These are phyloP conservation scores for Panagrolaimus sp. DNA, from an alignment of 1,140 invertebrate genomes.

Conservation along the genomic window DNA sequence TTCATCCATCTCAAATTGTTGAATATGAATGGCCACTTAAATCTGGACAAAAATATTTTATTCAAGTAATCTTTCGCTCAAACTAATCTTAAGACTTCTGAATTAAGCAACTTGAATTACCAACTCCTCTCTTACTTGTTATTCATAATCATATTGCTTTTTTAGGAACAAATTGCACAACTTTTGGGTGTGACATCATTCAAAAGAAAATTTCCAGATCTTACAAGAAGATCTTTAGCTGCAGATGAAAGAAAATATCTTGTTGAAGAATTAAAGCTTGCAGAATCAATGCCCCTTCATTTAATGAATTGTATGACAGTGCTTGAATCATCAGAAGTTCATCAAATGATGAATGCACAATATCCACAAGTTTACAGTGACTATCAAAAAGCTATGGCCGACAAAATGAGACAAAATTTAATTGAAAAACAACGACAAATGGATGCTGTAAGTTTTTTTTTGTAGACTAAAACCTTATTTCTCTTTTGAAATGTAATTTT, in stretches of 20 bases:
- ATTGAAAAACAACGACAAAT: background rate
- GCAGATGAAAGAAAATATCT: constrained; percentile 33
- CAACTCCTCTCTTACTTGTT: background rate
- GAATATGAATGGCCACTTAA: constrained; percentile 43
- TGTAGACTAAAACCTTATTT: background rate
- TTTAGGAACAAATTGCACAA: constrained; percentile 38
- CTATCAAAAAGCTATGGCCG: background rate
- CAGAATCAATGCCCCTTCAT: constrained; percentile 23
- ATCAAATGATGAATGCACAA: constrained; percentile 34
- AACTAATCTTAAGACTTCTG: background rate
- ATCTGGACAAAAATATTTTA: constrained; percentile 24
- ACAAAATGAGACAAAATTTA: constrained; percentile 6
- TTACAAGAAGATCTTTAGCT: constrained; percentile 31
- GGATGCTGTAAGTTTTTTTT: background rate
- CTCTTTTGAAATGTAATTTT: background rate
- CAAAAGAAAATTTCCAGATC: constrained; percentile 43
- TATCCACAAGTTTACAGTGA: constrained; percentile 31
- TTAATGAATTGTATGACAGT: constrained; percentile 34
- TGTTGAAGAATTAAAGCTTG: constrained; percentile 26
- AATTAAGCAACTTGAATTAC: too few relatives aligned
- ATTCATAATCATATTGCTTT: background rate
- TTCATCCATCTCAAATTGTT: constrained; percentile 30
- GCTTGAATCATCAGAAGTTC: constrained; percentile 30
- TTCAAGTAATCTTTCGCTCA: constrained; percentile 2
- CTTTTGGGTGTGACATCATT: constrained; percentile 38